Percentiles rank a stretch among this genome's conserved stretches.
Evolutionary conservation across 2,113 vertebrate genomes (phyloP).

Genomic region (Nycticebus coucang): DNA sequence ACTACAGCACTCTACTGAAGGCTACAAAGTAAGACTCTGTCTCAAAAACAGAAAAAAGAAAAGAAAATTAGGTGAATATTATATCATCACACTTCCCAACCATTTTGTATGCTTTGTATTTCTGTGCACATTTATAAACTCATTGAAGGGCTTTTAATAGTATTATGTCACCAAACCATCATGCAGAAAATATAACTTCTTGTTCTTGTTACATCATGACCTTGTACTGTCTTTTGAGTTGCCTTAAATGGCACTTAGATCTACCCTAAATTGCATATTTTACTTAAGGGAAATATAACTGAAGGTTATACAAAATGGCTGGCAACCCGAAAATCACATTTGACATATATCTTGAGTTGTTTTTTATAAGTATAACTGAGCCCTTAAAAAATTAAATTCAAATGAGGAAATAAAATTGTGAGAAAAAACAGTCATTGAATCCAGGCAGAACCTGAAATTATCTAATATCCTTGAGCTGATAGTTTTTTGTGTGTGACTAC

Average conservation of each 20-base stretch:
- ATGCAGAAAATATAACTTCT: neutral
- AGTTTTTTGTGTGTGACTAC: neutral
- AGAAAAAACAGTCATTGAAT: neutral
- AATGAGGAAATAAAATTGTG: neutral
- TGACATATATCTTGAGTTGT: neutral
- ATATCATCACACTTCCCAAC: neutral
- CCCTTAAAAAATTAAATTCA: neutral
- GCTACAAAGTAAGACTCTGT: no score
- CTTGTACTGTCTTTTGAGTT: neutral
- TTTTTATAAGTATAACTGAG: neutral
- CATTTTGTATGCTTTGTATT: neutral
- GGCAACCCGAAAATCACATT: neutral
- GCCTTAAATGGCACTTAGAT: neutral
- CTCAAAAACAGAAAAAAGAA: no score
- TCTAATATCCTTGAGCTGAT: neutral
- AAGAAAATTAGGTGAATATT: neutral
- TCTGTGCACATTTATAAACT: neutral
- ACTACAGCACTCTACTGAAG: no score
- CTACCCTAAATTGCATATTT: neutral
- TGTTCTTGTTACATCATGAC: neutral
- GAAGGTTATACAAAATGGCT: neutral
- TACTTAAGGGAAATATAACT: neutral
- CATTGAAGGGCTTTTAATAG: neutral
- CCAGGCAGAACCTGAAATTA: neutral
- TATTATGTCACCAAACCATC: neutral